Evolutionary conservation across 2,888 invertebrate genomes (phyloP).

Genomic region (Xanthorhoe designata): DNA sequence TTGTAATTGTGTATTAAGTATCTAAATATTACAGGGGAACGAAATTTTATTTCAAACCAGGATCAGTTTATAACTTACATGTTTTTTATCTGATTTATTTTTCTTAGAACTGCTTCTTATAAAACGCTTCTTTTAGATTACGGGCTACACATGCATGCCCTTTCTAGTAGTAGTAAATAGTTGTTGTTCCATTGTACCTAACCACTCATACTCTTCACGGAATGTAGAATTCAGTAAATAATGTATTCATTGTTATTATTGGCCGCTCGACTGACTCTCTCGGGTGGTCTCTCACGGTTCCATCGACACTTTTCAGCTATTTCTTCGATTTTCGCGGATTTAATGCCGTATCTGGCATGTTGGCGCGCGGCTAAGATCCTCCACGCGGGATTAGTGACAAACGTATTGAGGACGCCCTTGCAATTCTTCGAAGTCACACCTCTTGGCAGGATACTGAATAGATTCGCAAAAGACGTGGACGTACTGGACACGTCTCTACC

Average conservation of each 20-base stretch:
- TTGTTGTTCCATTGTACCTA: constrained; percentile 31
- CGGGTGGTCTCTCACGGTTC: constrained; percentile 40
- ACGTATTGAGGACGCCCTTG: constrained; percentile 89
- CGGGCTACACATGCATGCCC: constrained; percentile 39
- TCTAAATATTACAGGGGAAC: background rate
- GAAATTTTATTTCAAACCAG: constrained; percentile 40
- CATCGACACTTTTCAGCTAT: constrained; percentile 87
- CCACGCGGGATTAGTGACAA: constrained; percentile 86
- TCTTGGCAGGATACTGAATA: constrained; percentile 89
- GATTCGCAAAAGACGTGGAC: constrained; percentile 92
- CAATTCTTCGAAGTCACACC: constrained; percentile 93
- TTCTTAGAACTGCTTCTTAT: constrained; percentile 32
- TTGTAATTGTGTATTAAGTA: background rate
- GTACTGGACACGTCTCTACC: constrained; percentile 89
- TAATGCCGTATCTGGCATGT: constrained; percentile 89
- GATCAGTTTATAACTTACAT: constrained; percentile 69
- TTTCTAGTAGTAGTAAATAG: constrained; percentile 36
- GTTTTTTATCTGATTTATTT: constrained; percentile 12
- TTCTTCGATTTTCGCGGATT: constrained; percentile 88
- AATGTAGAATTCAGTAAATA: constrained; percentile 56
- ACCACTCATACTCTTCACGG: constrained; percentile 17
- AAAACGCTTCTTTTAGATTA: constrained; percentile 23
- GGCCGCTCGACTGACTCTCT: constrained; percentile 22
- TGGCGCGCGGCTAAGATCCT: constrained; percentile 88
- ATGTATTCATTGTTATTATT: constrained; percentile 76